Evolutionary conservation across 2,888 invertebrate genomes (phyloP).

Genomic region (Xestia rhomboidea): DNA sequence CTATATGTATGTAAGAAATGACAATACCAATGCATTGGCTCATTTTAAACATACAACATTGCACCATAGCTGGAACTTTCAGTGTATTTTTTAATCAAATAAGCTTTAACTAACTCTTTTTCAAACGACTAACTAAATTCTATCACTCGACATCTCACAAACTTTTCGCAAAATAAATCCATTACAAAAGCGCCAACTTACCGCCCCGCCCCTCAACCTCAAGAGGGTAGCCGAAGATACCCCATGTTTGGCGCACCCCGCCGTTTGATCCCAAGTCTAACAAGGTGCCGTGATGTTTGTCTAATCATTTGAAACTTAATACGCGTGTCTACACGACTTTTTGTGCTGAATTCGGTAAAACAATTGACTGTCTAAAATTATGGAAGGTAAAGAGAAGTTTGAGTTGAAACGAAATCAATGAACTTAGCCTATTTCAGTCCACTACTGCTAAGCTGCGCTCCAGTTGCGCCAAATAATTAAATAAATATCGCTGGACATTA

Average conservation of each 20-base stretch:
- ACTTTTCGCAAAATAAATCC: background rate
- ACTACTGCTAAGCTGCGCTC: too few species aligned
- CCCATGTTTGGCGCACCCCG: slow-evolving; percentile 67
- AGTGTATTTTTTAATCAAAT: too few species aligned
- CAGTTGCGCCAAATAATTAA: too few species aligned
- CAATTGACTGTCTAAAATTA: slow-evolving; percentile 13
- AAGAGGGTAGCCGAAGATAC: slow-evolving; percentile 65
- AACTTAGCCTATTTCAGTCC: background rate
- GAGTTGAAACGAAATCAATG: too few species aligned
- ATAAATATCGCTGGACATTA: too few species aligned
- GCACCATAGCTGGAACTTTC: background rate
- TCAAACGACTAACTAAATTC: too few species aligned
- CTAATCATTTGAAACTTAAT: slow-evolving; percentile 70
- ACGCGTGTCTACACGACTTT: slow-evolving; percentile 60
- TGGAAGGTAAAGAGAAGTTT: background rate
- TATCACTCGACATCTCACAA: too few species aligned
- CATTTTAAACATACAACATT: background rate
- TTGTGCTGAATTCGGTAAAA: slow-evolving; percentile 37
- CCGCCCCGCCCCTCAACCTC: slow-evolving; percentile 27
- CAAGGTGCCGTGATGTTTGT: slow-evolving; percentile 68
- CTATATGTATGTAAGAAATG: background rate
- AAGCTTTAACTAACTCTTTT: too few species aligned
- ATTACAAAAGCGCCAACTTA: slow-evolving; percentile 60
- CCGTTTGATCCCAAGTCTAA: slow-evolving; percentile 67
- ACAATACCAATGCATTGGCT: background rate